phyloP scores from a whole-genome alignment of 2,888 invertebrate genomes.

The Sminthurides aquaticus region DNA sequence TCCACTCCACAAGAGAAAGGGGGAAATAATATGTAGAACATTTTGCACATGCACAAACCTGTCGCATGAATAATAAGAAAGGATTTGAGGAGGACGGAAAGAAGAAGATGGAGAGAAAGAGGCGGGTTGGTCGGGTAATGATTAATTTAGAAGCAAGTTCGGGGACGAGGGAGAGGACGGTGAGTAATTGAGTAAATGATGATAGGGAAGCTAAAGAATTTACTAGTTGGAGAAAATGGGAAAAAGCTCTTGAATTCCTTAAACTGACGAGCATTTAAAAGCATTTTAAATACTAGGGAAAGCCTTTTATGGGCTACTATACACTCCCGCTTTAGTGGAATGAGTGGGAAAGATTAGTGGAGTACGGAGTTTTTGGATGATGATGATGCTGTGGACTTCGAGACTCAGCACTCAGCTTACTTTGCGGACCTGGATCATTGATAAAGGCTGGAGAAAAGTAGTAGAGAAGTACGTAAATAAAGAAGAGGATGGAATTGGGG shows the following conservation, averaged over 20 bases:
- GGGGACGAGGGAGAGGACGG: background rate
- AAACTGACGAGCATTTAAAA: background rate
- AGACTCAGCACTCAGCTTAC: too few relatives aligned
- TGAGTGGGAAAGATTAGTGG: background rate
- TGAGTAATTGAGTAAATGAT: background rate
- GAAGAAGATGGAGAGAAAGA: background rate
- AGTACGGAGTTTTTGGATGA: background rate
- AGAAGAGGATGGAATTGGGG: too few relatives aligned
- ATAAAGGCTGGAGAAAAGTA: too few relatives aligned
- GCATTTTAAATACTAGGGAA: background rate
- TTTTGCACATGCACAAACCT: too few relatives aligned
- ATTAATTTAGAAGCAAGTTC: background rate
- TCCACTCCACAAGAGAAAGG: background rate
- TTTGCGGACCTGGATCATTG: too few relatives aligned
- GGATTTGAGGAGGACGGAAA: background rate
- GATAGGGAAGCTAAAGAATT: background rate
- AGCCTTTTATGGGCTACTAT: background rate
- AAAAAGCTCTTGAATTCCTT: background rate
- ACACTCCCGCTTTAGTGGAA: too few relatives aligned
- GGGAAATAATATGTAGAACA: background rate
- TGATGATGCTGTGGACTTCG: background rate
- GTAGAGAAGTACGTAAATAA: too few relatives aligned
- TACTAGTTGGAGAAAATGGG: too few relatives aligned
- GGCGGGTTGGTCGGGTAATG: too few relatives aligned
- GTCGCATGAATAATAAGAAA: background rate